Base-by-base conservation (phyloP, 2,797 vertebrate genomes). In the Sebastes hopkinsi region DNA sequence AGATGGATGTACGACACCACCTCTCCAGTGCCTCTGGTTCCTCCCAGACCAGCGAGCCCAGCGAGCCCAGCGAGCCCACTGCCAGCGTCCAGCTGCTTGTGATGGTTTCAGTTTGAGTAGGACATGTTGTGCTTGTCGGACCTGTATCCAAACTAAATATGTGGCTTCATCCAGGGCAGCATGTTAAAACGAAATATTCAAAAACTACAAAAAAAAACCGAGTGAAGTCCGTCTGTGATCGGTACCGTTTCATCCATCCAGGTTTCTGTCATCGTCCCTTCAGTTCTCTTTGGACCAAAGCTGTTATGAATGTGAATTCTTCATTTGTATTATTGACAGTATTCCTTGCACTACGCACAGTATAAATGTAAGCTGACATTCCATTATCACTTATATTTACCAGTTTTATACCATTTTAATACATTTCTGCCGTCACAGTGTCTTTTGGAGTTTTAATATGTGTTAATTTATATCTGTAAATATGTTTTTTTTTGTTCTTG, bases 401-500 rank as follows among this genome's bases (percentile, higher is more conserved):
- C 75, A 38, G 14, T 91, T 90, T 89, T 89, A 25, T 90, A 92
- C 82, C 77, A 68, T 88, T 83, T 88, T 16, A 68, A 83, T 56
- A 67, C 74, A 14, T 79, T 38, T 38, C 22, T 65, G 70, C 67
- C 12, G 62, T 89, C 68, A 36, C 85, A 5, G 70, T 86, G 82
- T 90, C 70, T 85, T 77, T 81, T 85, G 67, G 65, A 79, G 73
- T 67, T 80, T 42, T 80, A 81, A 71, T 85, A 78, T 75, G 73
- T 92, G 81, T 92, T 93, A 90, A 94, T 93, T 94, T 95, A 95
- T 94, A 93, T 81, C 75, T 94, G 91, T 94, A 94, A 78, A 94
- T 93, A 92, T 70, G 75, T 76, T 38, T 13, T 38, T 38, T 13
- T 38, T 38, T 13, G 34, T 36, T 36, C 34, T 34, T 36, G 34